These are phyloP conservation scores for Protomyctophum bolini DNA, from an alignment of 2,113 vertebrate species.

Conservation along the genomic window DNA sequence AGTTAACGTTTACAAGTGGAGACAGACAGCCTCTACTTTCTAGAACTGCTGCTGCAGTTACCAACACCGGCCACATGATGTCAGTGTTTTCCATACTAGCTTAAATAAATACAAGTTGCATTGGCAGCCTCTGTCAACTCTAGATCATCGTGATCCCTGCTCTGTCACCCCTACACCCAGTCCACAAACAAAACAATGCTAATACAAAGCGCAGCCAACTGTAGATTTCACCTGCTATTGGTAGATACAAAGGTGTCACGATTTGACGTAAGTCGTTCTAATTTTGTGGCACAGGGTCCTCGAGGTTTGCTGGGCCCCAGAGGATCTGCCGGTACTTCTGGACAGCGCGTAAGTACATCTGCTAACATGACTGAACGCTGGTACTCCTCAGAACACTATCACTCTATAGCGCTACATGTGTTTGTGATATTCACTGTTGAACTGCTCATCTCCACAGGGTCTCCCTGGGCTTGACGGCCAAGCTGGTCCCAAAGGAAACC, in stretches of 20 bases:
- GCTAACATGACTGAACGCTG: not conserved
- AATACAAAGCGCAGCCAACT: not conserved
- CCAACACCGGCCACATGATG: constrained; percentile 40
- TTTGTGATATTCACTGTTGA: not conserved
- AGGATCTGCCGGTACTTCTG: constrained; percentile 87
- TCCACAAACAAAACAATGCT: not conserved
- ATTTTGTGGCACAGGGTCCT: constrained; percentile 81
- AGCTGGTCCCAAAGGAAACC: constrained; percentile 94
- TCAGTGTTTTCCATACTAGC: constrained; percentile 30
- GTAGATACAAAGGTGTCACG: not conserved
- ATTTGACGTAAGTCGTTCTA: constrained; percentile 14
- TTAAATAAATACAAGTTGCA: not conserved
- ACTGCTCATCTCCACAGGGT: constrained; percentile 77
- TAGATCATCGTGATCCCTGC: not conserved
- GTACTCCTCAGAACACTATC: not conserved
- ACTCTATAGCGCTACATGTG: not conserved
- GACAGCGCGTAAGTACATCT: constrained; percentile 88
- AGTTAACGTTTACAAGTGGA: no score
- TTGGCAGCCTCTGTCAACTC: not conserved
- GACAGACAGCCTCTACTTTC: not conserved
- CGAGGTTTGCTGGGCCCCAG: constrained; percentile 92
- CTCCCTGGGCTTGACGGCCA: constrained; percentile 91
- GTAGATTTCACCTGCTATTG: no score
- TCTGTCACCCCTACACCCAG: not conserved
- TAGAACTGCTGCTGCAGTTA: constrained; percentile 24